These are phyloP conservation scores for Catostylus mosaicus DNA, from an alignment of 30 jellyfish, hydroid and myxozoan species.

Conservation along the genomic window DNA sequence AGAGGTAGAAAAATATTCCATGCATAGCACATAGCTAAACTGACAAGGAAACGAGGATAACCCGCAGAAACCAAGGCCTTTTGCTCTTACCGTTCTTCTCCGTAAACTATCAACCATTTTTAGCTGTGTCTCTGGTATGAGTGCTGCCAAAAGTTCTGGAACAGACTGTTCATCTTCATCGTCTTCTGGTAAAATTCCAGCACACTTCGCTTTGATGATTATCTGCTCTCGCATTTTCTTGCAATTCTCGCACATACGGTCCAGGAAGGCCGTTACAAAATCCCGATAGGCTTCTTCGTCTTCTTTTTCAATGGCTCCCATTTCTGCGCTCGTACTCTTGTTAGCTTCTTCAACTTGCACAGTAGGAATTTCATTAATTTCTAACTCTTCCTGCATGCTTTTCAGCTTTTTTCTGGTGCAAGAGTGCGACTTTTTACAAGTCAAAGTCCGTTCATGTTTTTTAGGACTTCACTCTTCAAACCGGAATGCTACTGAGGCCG, in stretches of 20 bases:
- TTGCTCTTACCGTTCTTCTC: constrained; percentile 66
- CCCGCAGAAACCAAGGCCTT: neutral
- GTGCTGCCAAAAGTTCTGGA: constrained; percentile 18
- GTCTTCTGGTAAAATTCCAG: constrained; percentile 35
- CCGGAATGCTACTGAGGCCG: too few species aligned
- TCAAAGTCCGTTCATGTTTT: too few species aligned
- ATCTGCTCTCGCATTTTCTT: constrained; percentile 66
- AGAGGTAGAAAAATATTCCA: too few species aligned
- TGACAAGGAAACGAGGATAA: too few species aligned
- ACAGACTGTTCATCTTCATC: constrained; percentile 33
- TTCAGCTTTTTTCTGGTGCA: neutral
- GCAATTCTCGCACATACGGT: constrained; percentile 62
- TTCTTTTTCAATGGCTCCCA: constrained; percentile 25
- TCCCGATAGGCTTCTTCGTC: constrained; percentile 38
- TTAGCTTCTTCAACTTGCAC: constrained; percentile 13
- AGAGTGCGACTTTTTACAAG: neutral
- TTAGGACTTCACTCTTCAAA: too few species aligned
- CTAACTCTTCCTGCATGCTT: constrained; percentile 19
- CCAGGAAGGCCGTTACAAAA: constrained; percentile 41
- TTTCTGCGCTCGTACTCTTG: constrained; percentile 14
- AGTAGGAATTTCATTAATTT: neutral
- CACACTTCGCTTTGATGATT: constrained; percentile 38
- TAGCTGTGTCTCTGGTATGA: constrained; percentile 33
- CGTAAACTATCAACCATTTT: constrained; percentile 46
- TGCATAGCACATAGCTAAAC: too few species aligned